These are phyloP conservation scores for Lucilia sericata DNA, from an alignment of 1,140 invertebrate genomes.

Conservation along the genomic window DNA sequence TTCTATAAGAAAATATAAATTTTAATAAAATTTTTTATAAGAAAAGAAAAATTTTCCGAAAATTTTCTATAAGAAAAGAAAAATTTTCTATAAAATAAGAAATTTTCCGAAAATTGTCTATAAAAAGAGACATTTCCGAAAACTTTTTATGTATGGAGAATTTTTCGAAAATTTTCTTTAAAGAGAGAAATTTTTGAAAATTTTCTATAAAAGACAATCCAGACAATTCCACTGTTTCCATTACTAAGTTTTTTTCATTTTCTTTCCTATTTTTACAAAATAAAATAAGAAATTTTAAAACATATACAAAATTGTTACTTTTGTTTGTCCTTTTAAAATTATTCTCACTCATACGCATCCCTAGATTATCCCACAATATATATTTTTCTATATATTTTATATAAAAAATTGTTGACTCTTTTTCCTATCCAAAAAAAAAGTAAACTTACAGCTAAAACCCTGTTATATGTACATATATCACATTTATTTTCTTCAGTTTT, in stretches of 20 bases:
- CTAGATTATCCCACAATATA: background rate
- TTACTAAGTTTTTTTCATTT: background rate
- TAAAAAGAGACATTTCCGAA: too few relatives aligned
- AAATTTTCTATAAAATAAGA: too few relatives aligned
- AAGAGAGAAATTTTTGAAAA: too few relatives aligned
- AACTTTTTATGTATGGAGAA: too few relatives aligned
- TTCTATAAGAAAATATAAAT: too few relatives aligned
- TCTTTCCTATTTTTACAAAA: background rate
- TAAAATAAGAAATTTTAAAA: background rate
- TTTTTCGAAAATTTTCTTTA: too few relatives aligned
- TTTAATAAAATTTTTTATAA: too few relatives aligned
- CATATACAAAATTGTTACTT: background rate
- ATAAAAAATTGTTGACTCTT: conserved; percentile 1
- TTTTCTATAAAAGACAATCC: too few relatives aligned
- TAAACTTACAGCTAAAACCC: background rate
- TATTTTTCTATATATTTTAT: background rate
- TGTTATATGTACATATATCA: background rate
- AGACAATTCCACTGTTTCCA: background rate
- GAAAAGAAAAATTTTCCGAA: too few relatives aligned
- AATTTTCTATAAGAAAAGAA: too few relatives aligned
- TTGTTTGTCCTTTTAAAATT: background rate
- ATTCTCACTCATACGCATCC: background rate
- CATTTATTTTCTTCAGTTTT: conserved; percentile 17
- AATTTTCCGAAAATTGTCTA: too few relatives aligned
- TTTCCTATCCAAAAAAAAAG: background rate